Evolutionary conservation across 2,797 vertebrate genomes (phyloP).

Genomic region (Hippopotamyrus pictus): DNA sequence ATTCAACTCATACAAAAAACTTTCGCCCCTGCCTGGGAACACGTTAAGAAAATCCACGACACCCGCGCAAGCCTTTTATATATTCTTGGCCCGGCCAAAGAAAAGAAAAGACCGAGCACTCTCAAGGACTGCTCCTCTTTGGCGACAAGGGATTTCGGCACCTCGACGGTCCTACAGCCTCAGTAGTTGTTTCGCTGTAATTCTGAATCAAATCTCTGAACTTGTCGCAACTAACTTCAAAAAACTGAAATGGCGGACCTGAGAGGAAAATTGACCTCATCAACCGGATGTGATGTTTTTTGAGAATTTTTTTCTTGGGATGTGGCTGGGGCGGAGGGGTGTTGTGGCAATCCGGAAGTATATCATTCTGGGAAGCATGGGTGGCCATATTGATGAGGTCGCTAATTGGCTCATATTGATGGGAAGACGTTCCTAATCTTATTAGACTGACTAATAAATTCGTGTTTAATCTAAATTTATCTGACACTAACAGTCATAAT

Average conservation of each 20-base stretch:
- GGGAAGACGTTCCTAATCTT: background rate
- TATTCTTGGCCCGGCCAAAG: background rate
- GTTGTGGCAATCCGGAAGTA: conserved; percentile 31
- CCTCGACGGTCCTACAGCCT: background rate
- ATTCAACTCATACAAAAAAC: conserved; percentile 59
- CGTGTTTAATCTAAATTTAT: background rate
- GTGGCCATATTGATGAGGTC: conserved; percentile 10
- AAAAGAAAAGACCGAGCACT: background rate
- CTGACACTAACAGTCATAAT: background rate
- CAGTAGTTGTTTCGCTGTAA: background rate
- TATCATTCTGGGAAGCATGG: background rate
- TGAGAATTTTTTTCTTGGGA: conserved; percentile 23
- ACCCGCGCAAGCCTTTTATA: conserved; percentile 24
- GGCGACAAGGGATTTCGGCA: background rate
- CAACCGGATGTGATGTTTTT: conserved; percentile 59
- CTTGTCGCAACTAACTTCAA: conserved; percentile 46
- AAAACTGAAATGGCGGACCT: conserved; percentile 63
- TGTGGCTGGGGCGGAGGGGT: background rate
- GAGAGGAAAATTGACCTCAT: conserved; percentile 60
- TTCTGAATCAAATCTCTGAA: conserved; percentile 31
- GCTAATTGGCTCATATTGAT: background rate
- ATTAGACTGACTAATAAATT: background rate
- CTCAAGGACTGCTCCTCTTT: too few relatives aligned
- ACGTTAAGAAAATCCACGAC: conserved; percentile 29
- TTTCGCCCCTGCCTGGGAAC: conserved; percentile 34